Conservation (phyloP, 1,140 invertebrate species). For the Drosophila seguyi region DNA sequence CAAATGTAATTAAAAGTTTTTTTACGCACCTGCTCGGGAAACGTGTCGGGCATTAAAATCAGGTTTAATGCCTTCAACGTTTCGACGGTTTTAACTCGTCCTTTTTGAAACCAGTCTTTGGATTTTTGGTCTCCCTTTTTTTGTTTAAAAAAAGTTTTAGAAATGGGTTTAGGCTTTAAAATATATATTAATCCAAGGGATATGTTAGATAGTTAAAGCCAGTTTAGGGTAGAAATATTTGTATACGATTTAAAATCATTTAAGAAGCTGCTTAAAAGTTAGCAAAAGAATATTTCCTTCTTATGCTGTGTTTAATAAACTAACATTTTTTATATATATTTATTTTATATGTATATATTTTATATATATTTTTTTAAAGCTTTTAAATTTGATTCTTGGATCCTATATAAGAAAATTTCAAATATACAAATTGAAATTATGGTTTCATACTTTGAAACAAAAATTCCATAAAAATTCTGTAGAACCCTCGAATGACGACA, state of each 20-base stretch:
- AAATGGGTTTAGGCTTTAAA: not conserved
- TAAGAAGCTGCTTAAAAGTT: not conserved
- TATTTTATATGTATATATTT: too few species aligned
- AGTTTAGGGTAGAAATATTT: fast-evolving
- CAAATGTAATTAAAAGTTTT: slow-evolving; percentile 80
- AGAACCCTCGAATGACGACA: too few species aligned
- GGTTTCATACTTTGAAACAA: too few species aligned
- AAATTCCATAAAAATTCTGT: too few species aligned
- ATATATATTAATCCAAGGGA: not conserved
- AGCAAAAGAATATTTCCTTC: not conserved
- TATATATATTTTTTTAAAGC: too few species aligned
- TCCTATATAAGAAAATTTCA: too few species aligned
- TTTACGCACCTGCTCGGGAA: slow-evolving; percentile 30
- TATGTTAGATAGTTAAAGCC: not conserved
- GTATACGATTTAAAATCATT: not conserved
- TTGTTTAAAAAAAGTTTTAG: not conserved
- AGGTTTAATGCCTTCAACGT: slow-evolving; percentile 32
- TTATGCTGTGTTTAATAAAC: too few species aligned
- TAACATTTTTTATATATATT: too few species aligned
- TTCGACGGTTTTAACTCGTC: slow-evolving; percentile 13
- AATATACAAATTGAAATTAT: too few species aligned
- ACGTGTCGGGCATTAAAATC: slow-evolving; percentile 69
- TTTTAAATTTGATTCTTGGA: too few species aligned
- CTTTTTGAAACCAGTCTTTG: slow-evolving; percentile 9
- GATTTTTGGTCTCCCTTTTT: not conserved